phyloP scores from a whole-genome alignment of 92 coral and sea anemone species.

The Siderastrea siderea region DNA sequence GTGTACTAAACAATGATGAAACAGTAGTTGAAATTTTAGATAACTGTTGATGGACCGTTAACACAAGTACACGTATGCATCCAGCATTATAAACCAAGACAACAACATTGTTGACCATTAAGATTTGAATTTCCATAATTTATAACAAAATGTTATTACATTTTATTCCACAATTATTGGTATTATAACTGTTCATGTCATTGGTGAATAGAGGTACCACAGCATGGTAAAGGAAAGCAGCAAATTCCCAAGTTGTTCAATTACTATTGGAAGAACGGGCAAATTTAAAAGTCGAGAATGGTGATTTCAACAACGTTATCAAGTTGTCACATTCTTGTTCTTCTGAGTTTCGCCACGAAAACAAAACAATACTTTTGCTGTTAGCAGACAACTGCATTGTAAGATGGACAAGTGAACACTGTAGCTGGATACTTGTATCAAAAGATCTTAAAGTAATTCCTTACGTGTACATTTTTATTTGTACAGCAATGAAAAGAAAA shows the following conservation, averaged over 20 bases:
- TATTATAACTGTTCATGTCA: slow-evolving; percentile 8
- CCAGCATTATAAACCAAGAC: slow-evolving; percentile 38
- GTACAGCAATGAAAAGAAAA: no score
- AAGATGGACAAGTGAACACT: slow-evolving; percentile 25
- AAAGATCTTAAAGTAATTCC: no score
- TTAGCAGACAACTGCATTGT: slow-evolving; percentile 7
- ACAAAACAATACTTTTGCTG: slow-evolving; percentile 30
- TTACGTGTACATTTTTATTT: no score
- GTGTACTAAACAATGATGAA: slow-evolving; percentile 37
- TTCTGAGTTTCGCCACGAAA: slow-evolving; percentile 39
- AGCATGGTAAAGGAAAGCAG: slow-evolving; percentile 50
- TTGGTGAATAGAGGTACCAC: slow-evolving; percentile 11
- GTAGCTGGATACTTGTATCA: no score
- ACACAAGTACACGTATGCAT: slow-evolving; percentile 34
- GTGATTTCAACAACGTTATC: slow-evolving; percentile 11
- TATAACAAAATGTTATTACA: background rate
- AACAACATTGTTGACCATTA: slow-evolving; percentile 4
- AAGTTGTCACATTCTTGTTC: slow-evolving; percentile 42
- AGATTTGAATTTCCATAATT: slow-evolving; percentile 20
- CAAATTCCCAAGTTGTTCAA: slow-evolving; percentile 55
- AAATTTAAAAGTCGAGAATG: no score
- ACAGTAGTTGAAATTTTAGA: slow-evolving; percentile 38
- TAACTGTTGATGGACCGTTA: slow-evolving; percentile 27
- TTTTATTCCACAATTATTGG: slow-evolving; percentile 1
- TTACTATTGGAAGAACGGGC: slow-evolving; percentile 13